Evolutionary conservation across 2,888 invertebrate genomes (phyloP), one percentile per base, ranked within the genome.

Genomic region (Idaea aversata): DNA sequence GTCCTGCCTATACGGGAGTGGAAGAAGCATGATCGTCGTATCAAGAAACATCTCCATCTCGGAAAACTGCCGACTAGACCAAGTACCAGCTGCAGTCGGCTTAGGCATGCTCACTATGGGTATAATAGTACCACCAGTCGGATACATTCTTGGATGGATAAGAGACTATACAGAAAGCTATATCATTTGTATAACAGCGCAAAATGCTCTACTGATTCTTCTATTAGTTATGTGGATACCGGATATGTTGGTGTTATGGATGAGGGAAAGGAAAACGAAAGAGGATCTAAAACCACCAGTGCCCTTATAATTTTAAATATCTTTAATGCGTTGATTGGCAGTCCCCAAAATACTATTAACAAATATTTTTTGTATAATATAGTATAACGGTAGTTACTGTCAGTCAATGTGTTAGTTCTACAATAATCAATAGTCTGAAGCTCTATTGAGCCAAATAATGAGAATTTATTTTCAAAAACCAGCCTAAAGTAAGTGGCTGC

Each of bases 71-170:
- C 88, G 89, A 15, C 66, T 85, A 70, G 91, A 92, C 0, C 91
- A 94, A 69, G 95, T 96, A 0, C 95, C 96, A 0, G 95, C 95
- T 0, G 96, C 96, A 0, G 93, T 96, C 3, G 96, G 96, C 0
- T 88, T 96, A 2, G 96, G 95, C 72, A 96, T 96, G 96, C 91
- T 96, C 62, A 93, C 94, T 0, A 96, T 96, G 90, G 96, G 96
- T 4, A 78, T 96, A 2, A 91, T 95, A 47, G 95, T 96, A 0
- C 94, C 96, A 5, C 94, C 94, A 0, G 79, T 95, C 0, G 96
- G 96, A 1, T 95, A 95, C 72, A 85, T 94, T 87, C 78, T 91
- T 77, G 95, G 96, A 25, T 95, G 95, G 94, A 88, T 96, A 63
- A 93, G 96, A 74, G 96, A 96, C 77, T 93, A 90, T 65, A 94